These are phyloP conservation scores for Harpalus rubripes DNA, from an alignment of 2,888 invertebrate species.

Conservation along the genomic window DNA sequence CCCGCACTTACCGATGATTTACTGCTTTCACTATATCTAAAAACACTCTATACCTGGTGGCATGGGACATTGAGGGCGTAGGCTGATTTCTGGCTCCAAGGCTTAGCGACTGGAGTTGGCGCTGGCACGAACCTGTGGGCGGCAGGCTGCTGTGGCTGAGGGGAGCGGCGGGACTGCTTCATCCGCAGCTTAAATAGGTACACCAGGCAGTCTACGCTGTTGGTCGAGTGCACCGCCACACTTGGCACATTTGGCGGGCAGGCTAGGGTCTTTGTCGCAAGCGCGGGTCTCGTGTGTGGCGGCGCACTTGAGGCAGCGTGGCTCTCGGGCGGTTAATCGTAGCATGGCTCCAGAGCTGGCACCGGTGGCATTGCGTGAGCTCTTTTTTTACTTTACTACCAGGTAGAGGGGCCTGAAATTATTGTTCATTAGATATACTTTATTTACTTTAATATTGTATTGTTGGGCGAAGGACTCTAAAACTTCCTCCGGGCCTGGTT, in stretches of 20 bases:
- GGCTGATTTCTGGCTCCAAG: too few species aligned
- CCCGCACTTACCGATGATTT: too few species aligned
- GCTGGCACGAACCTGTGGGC: too few species aligned
- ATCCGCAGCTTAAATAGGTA: not conserved
- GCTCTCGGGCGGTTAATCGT: not conserved
- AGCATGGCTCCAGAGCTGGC: constrained; percentile 5
- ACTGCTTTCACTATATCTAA: too few species aligned
- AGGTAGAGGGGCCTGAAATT: not conserved
- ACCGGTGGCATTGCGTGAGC: constrained; percentile 9
- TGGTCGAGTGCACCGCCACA: not conserved
- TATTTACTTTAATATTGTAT: not conserved
- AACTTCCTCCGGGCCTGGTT: not conserved
- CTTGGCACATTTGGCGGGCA: not conserved
- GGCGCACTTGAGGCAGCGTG: not conserved
- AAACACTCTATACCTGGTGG: too few species aligned
- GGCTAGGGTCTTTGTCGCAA: not conserved
- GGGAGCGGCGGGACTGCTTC: not conserved
- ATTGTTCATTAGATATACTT: not conserved
- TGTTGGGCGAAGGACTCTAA: not conserved
- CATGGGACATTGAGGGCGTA: too few species aligned
- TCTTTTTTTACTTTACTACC: constrained; percentile 4
- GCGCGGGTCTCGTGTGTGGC: not conserved
- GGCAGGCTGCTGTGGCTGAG: too few species aligned
- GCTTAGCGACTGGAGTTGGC: too few species aligned
- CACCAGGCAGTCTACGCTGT: not conserved